Evolutionary conservation across 2,888 invertebrate genomes (phyloP).

Genomic region (Ceramica pisi): DNA sequence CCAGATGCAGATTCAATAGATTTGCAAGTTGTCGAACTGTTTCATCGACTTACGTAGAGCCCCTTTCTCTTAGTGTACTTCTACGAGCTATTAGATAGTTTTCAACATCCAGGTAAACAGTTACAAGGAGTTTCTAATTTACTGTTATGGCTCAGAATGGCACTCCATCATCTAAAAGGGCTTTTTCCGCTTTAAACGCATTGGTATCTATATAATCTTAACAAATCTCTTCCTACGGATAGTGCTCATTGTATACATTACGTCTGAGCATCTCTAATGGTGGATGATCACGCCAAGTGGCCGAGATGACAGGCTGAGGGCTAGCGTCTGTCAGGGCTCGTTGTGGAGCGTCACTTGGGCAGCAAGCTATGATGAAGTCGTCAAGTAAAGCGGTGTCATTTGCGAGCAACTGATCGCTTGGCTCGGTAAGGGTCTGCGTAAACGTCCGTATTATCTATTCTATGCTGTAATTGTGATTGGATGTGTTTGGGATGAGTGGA

Average conservation of each 20-base stretch:
- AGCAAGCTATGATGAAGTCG: conserved; percentile 49
- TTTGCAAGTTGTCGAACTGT: background rate
- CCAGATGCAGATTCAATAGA: background rate
- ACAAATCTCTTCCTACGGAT: conserved; percentile 17
- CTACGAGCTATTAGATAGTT: background rate
- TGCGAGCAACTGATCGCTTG: conserved; percentile 37
- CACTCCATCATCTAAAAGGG: background rate
- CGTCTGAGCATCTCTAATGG: conserved; percentile 44
- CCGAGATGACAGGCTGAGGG: conserved; percentile 42
- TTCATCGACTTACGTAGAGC: background rate
- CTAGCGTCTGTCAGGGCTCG: background rate
- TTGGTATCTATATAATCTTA: conserved; percentile 29
- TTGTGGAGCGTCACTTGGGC: conserved; percentile 31
- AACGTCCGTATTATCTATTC: background rate
- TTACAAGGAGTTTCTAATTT: conserved; percentile 7
- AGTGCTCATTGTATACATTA: conserved; percentile 47
- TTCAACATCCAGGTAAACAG: conserved; percentile 5
- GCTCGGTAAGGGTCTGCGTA: background rate
- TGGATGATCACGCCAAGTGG: conserved; percentile 52
- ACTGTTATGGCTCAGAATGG: background rate
- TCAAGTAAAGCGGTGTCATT: conserved; percentile 57
- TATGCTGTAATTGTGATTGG: conserved; percentile 1
- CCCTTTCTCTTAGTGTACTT: conserved; percentile 2
- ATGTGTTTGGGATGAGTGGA: background rate
- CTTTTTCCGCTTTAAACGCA: conserved; percentile 3